Evolutionary conservation across 2,113 vertebrate genomes (phyloP), one percentile per base, ranked within the genome.

Genomic region (Anser brachyrhynchus): DNA sequence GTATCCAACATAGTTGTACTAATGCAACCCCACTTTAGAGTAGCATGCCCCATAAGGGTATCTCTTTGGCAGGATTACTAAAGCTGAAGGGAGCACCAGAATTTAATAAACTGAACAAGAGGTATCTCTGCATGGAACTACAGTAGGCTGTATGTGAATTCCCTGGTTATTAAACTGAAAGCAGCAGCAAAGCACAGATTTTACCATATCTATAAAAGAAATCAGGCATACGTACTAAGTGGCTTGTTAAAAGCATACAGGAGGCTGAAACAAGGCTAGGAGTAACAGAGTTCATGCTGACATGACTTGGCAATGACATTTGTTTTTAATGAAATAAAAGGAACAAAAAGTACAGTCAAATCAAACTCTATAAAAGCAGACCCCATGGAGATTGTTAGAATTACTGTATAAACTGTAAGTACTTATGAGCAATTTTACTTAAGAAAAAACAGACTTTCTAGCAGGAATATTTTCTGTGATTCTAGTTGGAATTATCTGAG

Each of bases 281-380:
- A 95, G 95, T 95, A 94, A 96, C 80, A 95, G 92, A 87, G 90
- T 91, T 96, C 96, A 95, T 89, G 96, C 95, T 96, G 96, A 97
- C 95, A 96, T 55, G 78, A 93, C 90, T 94, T 97, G 91, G 91
- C 95, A 96, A 93, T 93, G 95, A 94, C 91, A 96, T 92, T 92
- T 97, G 93, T 95, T 97, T 97, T 96, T 94, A 97, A 97, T 93
- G 80, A 96, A 96, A 92, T 96, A 94, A 97, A 96, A 95, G 88
- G 96, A 97, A 95, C 90, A 95, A 96, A 97, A 97, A 94, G 90
- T 95, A 95, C 91, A 95, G 95, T 97, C 92, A 96, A 95, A 96
- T 96, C 90, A 93, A 93, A 88, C 77, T 87, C 91, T 92, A 75
- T 93, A 94, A 94, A 97, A 95, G 92, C 92, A 96, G 96, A 95